Conservation (phyloP, 2,888 invertebrate species). For the Halictus ligatus region DNA sequence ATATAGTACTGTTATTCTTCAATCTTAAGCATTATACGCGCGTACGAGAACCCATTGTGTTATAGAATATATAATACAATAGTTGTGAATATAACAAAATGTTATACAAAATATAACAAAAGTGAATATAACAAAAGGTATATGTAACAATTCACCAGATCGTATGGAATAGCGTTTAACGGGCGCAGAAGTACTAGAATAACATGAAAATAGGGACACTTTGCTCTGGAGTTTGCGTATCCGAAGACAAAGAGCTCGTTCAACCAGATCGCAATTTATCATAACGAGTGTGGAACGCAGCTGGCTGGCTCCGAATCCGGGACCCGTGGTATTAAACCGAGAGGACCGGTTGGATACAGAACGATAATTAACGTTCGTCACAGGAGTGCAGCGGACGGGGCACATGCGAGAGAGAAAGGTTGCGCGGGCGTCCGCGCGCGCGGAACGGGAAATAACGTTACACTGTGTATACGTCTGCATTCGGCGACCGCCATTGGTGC, state of each 20-base stretch:
- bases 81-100: too few relatives aligned
- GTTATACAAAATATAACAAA: too few relatives aligned
- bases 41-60: too few relatives aligned
- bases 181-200: not conserved
- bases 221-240: not conserved
- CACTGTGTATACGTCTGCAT: conserved; percentile 32
- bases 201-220: not conserved
- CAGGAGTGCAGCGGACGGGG: conserved; percentile 42
- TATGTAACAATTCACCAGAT: not conserved
- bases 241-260: not conserved
- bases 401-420: not conserved
- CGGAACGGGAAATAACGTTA: conserved; percentile 53
- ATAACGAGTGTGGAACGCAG: conserved; percentile 10
- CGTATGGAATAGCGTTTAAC: not conserved
- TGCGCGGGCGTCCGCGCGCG: not conserved
- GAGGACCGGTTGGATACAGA: conserved; percentile 13
- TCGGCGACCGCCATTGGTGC: conserved; percentile 31
- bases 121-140: too few relatives aligned
- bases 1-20: too few relatives aligned
- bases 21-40: too few relatives aligned
- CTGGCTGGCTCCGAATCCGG: conserved; percentile 5
- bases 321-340: conserved; percentile 24
- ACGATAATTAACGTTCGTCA: conserved; percentile 62
- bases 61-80: too few relatives aligned
- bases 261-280: not conserved